Base-by-base conservation (phyloP, 2,797 vertebrate species). In the Amblyraja radiata region DNA sequence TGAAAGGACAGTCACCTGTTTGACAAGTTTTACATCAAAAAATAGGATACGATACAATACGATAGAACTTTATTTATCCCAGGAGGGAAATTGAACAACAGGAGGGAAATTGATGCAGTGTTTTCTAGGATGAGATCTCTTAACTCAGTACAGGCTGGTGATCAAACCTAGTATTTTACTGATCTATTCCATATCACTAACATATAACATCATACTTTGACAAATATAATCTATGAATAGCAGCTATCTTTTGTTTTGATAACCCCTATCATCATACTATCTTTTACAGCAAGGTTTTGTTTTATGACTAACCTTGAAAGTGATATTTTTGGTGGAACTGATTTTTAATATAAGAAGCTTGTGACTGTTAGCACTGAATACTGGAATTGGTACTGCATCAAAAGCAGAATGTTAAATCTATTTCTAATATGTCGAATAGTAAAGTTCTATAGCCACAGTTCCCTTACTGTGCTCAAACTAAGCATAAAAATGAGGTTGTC, bases 241-340 rank as follows among this genome's bases (percentile, higher is more conserved):
- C 2, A 36, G n/a, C n/a, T 36, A 8, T 25, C 25, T 32, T 65
- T 7, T 83, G 61, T 32, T 65, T 88, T 65, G 32, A n/a, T 16
- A 88, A 86, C 11, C 23, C 84, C n/a, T 32, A 88, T 25, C 80
- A 58, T 7, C 61, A 32, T 65, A 32, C 32, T n/a, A 65, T 65
- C 13, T 32, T 88, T 65, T 88, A 16, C 61, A 36, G 6, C 61
- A 36, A 23, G 0, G 1, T 65, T 5, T 16, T 61, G 10, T n/a
- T 86, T 86, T 86, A 86, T n/a, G 28, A 88, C 14, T 65, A 65
- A 18, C n/a, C n/a, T 61, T 86, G 83, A 46, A 86, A n/a, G 58
- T 61, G 7, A 58, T 63, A 6, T 86, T 32, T 63, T 86, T 61
- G 32, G 28, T 63, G 13, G 14, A 61, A 65, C n/a, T 86, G 6